Base-by-base conservation (phyloP, 2,797 vertebrate genomes). In the Distichodus sexfasciatus region DNA sequence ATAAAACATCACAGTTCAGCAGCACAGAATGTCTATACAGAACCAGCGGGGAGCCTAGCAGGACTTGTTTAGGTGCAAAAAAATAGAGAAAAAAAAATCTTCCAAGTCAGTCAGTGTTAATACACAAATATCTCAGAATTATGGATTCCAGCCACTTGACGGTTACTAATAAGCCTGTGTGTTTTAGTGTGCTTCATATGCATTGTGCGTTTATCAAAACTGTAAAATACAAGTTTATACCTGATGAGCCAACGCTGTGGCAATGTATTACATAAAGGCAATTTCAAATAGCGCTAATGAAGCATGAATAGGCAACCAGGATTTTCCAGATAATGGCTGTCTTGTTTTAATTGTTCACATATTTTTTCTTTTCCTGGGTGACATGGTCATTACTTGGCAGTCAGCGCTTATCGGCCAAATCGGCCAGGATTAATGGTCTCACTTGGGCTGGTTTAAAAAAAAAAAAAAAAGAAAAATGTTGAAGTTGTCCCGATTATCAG, bases 401-500 rank as follows among this genome's bases (percentile, higher is more conserved):
- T 95, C 94, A 91, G 87, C 88, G 92, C 94, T 95, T 98, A 99
- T 98, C 95, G 86, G 91, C 88, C 86, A 91, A 92, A 97, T 99
- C 96, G 83, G 86, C 79, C 88, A 98, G 94, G 96, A 99, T 99
- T 98, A 98, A 99, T 99, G 97, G 95, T 94, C 95, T 97, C 94
- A 96, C 96, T 96, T 96, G 93, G 92, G 92, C 92, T 88, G 87
- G 92, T 88, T n/a, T n/a, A n/a, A n/a, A n/a, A n/a, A n/a, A n/a
- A n/a, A n/a, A n/a, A n/a, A n/a, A n/a, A n/a, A n/a, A n/a, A 96
- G 94, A 65, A 76, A 92, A 97, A 97, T 96, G 94, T 97, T 96
- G 93, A 97, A 97, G 93, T 95, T 98, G 94, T 96, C 94, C 91
- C 83, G 93, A 97, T 98, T 98, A 98, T 98, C 97, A 96, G 94